Base-by-base conservation (phyloP, 2,113 vertebrate species). In the Ursus arctos region DNA sequence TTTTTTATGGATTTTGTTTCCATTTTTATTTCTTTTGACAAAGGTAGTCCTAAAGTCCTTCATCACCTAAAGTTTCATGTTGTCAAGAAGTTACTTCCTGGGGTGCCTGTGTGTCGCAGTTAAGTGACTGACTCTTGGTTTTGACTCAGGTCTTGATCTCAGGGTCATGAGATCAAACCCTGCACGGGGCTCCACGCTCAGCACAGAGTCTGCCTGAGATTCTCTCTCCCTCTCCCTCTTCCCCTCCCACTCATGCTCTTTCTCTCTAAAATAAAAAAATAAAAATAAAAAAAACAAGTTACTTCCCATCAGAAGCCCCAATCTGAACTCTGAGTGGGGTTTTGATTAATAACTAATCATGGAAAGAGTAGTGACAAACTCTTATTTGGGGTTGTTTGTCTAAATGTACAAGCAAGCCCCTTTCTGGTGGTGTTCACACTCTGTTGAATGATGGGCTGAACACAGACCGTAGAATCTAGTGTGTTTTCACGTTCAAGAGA, bases 1-100 rank as follows among this genome's bases (percentile, higher is more conserved):
- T 69, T 93, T 88, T 94, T 93, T 83, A 61, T 53, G 14, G 33
- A 77, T 76, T 72, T 77, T 92, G 49, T 77, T 95, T 67, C 18
- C 53, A 31, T 36, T 80, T 94, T 51, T 31, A 69, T 77, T 67
- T 13, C 53, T 88, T 77, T 88, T 28, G 19, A 53, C 26, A 31
- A 83, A 57, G 9, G 7, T 77, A 67, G 53, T 88, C 69, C 33
- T 86, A 67, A 83, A 69, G 24, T 71, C 22, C 43, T 59, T 88
- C 1, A 92, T n/a, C 49, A 77, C 16, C 31, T 33, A 49, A 84
- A 67, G 51, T 53, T 18, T 90, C 43, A 63, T 85, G 61, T 79
- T 8, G 21, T 47, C 80, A 61, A 79, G 53, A 71, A 89, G 43
- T 49, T 21, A 49, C 21, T 61, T 93, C 33, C 11, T 40, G n/a